A percentile compares a stretch with the other conserved stretches of the same genome.
Conservation (phyloP, 2,888 invertebrate genomes). For the Drosophila paramelanica region DNA sequence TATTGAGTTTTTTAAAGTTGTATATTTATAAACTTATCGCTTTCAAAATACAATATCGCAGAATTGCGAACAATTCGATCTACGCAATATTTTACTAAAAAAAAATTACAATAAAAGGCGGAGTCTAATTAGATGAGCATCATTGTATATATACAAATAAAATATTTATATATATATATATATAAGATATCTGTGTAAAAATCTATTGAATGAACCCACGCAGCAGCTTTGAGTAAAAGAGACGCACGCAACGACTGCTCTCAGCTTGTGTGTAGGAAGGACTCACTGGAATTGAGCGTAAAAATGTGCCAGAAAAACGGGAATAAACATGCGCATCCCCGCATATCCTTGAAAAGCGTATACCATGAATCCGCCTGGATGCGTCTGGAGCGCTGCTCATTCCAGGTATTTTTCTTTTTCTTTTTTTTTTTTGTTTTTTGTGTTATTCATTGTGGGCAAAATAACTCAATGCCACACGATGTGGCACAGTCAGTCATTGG, state of each 20-base stretch:
- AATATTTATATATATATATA: constrained; percentile 3
- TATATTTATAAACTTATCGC: too few relatives aligned
- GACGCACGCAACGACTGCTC: constrained; percentile 31
- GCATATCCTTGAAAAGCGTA: constrained; percentile 70
- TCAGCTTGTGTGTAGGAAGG: constrained; percentile 6
- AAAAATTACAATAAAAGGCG: too few relatives aligned
- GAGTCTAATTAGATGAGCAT: not conserved
- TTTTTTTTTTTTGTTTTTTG: constrained; percentile 2
- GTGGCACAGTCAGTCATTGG: constrained; percentile 55
- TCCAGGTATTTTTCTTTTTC: constrained; percentile 54
- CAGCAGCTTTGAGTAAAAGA: constrained; percentile 69
- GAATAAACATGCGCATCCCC: constrained; percentile 79
- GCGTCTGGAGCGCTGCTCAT: constrained; percentile 52
- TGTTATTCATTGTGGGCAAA: constrained; percentile 55
- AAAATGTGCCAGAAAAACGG: constrained; percentile 65
- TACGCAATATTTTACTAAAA: too few relatives aligned
- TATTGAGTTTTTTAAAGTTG: too few relatives aligned
- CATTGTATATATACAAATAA: not conserved
- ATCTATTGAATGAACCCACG: constrained; percentile 73
- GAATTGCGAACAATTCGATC: too few relatives aligned
- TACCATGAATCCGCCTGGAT: constrained; percentile 51
- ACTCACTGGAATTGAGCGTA: constrained; percentile 70
- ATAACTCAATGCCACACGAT: constrained; percentile 66
- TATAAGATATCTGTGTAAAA: constrained; percentile 25
- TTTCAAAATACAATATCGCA: too few relatives aligned